These are phyloP conservation scores for Folsomia manolachei DNA, from an alignment of 2,888 invertebrate genomes.

Conservation along the genomic window DNA sequence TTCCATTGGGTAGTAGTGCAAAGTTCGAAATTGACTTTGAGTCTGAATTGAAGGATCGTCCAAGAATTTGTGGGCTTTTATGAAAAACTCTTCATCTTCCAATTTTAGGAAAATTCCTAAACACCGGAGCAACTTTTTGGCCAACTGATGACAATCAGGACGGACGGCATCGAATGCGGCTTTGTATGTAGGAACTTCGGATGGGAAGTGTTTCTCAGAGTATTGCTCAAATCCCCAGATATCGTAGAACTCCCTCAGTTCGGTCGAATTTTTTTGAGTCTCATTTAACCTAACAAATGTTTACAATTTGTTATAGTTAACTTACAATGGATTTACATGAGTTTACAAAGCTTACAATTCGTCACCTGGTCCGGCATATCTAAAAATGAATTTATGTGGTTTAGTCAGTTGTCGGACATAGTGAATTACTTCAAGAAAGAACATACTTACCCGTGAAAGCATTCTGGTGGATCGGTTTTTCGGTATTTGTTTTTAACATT, in stretches of 20 bases:
- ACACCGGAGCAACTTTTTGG: constrained; percentile 15
- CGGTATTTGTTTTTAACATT: background rate
- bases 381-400: too few species aligned
- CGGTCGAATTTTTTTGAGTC: too few species aligned
- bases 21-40: constrained; percentile 19
- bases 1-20: constrained; percentile 24
- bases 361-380: background rate
- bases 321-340: too few species aligned
- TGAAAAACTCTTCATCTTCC: constrained; percentile 27
- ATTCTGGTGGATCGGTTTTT: background rate
- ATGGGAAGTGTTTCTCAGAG: background rate
- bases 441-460: background rate
- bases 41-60: constrained; percentile 11
- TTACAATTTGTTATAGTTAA: too few species aligned
- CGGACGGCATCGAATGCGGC: constrained; percentile 19
- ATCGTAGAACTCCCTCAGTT: constrained; percentile 19
- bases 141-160: background rate
- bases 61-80: constrained; percentile 21
- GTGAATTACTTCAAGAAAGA: too few species aligned
- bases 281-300: too few species aligned
- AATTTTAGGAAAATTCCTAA: constrained; percentile 21
- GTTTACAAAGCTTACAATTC: too few species aligned
- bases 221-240: constrained; percentile 9
- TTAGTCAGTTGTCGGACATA: too few species aligned
- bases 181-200: constrained; percentile 22